A percentile compares a stretch with the other conserved stretches of the same genome.
These are phyloP conservation scores for Psephotus haematonotus DNA, from an alignment of 2,113 vertebrate genomes.

Conservation along the genomic window DNA sequence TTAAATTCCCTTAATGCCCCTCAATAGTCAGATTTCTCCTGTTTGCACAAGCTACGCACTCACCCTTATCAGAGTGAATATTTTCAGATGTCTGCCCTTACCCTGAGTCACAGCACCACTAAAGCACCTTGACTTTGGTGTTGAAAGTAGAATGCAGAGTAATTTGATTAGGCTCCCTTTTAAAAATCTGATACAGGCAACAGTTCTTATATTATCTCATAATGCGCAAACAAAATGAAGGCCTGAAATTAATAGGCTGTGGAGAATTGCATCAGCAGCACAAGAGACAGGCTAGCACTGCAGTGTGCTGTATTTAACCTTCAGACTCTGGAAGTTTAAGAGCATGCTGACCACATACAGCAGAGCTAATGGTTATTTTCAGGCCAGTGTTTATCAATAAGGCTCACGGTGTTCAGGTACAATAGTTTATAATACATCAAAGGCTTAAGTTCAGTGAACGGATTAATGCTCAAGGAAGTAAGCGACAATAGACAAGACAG, in stretches of 20 bases:
- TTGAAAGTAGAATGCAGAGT: neutral
- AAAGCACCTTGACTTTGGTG: neutral
- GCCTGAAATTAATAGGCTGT: slow-evolving; percentile 9
- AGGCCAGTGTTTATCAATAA: neutral
- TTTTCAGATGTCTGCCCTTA: neutral
- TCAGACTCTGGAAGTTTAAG: neutral
- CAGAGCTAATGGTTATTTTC: neutral
- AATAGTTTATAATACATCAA: neutral
- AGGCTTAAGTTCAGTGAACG: neutral
- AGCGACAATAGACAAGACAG: neutral
- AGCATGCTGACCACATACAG: neutral
- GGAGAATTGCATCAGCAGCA: neutral
- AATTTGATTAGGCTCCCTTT: slow-evolving; percentile 36
- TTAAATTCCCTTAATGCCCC: neutral
- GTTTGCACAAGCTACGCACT: neutral
- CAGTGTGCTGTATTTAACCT: slow-evolving; percentile 12
- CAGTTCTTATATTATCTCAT: neutral
- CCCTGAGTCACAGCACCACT: neutral
- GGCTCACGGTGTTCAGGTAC: neutral
- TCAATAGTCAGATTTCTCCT: neutral
- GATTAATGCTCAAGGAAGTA: neutral
- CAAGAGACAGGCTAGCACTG: neutral
- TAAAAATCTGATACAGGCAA: slow-evolving; percentile 14
- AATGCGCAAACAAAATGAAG: slow-evolving; percentile 35
- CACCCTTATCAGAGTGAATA: neutral